phyloP scores from a whole-genome alignment of 2,888 invertebrate genomes.

The Agrochola lychnidis region DNA sequence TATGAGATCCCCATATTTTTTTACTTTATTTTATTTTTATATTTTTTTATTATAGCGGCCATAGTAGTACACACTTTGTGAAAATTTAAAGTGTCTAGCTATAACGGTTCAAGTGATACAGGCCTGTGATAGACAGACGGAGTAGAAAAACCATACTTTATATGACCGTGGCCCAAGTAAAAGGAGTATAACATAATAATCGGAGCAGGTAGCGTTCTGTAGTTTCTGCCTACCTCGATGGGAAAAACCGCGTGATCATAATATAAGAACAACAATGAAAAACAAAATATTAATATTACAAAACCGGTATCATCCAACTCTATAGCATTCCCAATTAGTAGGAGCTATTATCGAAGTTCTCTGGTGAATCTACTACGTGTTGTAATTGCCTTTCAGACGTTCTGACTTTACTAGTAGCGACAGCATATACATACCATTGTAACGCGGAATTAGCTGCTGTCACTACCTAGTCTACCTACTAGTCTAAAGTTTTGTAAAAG shows the following conservation, averaged over 20 bases:
- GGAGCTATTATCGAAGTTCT: slow-evolving; percentile 64
- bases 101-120: neutral
- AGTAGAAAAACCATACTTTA: neutral
- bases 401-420: slow-evolving; percentile 57
- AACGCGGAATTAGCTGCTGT: slow-evolving; percentile 19
- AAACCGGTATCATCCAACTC: slow-evolving; percentile 60
- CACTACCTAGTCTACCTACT: neutral
- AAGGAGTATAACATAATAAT: neutral
- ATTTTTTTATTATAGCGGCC: neutral
- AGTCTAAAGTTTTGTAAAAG: neutral
- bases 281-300: neutral
- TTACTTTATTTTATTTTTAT: neutral
- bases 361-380: slow-evolving; percentile 70
- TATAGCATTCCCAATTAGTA: slow-evolving; percentile 69
- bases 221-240: neutral
- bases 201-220: neutral
- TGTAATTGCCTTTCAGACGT: slow-evolving; percentile 80
- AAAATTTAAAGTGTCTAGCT: neutral
- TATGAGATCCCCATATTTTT: neutral
- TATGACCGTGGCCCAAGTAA: neutral
- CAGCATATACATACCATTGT: slow-evolving; percentile 21
- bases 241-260: neutral
- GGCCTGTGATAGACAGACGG: neutral
- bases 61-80: neutral
- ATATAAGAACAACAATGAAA: neutral